These are phyloP conservation scores for Dinomys branickii DNA, from an alignment of 2,113 vertebrate genomes.

Conservation along the genomic window DNA sequence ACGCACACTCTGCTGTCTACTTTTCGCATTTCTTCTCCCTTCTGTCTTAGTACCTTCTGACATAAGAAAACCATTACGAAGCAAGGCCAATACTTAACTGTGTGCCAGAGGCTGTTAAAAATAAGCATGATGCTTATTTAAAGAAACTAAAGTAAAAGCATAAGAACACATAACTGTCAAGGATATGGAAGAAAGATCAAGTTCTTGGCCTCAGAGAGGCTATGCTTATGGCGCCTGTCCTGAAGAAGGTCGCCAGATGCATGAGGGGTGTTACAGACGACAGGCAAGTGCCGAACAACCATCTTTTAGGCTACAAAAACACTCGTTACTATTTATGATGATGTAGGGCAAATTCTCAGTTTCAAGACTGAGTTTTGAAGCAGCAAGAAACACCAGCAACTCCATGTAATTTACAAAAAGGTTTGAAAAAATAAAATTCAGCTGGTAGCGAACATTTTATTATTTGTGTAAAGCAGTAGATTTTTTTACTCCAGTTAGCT, in stretches of 20 bases:
- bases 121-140: not conserved
- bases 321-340: not conserved
- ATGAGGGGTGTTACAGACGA: not conserved
- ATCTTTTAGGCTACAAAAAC: not conserved
- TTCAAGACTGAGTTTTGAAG: constrained; percentile 46
- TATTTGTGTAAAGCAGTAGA: constrained; percentile 49
- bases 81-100: not conserved
- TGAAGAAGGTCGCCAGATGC: not conserved
- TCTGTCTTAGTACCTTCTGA: not conserved
- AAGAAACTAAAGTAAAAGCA: constrained; percentile 23
- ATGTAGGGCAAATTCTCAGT: not conserved
- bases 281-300: not conserved
- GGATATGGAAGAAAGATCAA: constrained; percentile 9
- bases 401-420: constrained; percentile 66
- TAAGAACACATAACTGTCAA: not conserved
- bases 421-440: constrained; percentile 75
- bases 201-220: not conserved
- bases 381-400: not conserved
- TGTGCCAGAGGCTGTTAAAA: not conserved
- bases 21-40: not conserved
- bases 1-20: not conserved
- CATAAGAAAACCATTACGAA: not conserved
- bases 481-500: constrained; percentile 46
- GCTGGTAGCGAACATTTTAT: constrained; percentile 61
- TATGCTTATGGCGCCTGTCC: not conserved